Base-by-base conservation (phyloP, 2,888 invertebrate genomes). In the Netelia melanura region DNA sequence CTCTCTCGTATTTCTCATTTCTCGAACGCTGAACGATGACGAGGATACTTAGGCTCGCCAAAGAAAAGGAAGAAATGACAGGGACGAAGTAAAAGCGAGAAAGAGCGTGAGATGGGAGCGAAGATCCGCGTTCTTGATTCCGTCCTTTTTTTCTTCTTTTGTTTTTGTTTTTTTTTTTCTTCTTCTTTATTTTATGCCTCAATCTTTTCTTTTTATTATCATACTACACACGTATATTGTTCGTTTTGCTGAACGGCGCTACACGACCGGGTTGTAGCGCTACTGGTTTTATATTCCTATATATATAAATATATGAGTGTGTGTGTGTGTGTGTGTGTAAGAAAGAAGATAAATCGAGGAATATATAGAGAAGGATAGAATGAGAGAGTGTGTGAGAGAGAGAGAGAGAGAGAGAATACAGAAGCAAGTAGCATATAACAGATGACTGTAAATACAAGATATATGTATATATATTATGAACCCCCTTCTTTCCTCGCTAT, bases 1-100 rank as follows among this genome's bases (percentile, higher is more conserved):
- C 78, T 79, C 52, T 62, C 86, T 77, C 86, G 85, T 80, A 75
- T 86, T 77, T 87, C 79, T 84, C 87, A 56, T 86, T 86, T 86
- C 84, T 76, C 86, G 86, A 85, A 64, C 64, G 70, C 48, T 75
- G 65, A 79, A 65, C 44, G 71, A 43, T 14, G 48, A 48, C 48
- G 48, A 48, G 14, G 48, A 48, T 14, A 48, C 11, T 48, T 10
- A 61, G 61, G 23, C 65, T 67, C 58, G 67, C 78, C 38, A 64
- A 76, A 74, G 78, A 72, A 84, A 81, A 70, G 78, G 71, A 70
- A 85, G 85, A 75, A 77, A 78, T 79, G 74, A 84, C 43, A 48
- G 62, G 25, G 70, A 56, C 43, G 48, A 58, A 44, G 81, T 48
- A 62, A 62, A 48, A 77, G 82, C 76, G 83, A 82, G 77, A 74